Base-by-base conservation (phyloP, 2,113 vertebrate species). In the Callithrix jacchus region DNA sequence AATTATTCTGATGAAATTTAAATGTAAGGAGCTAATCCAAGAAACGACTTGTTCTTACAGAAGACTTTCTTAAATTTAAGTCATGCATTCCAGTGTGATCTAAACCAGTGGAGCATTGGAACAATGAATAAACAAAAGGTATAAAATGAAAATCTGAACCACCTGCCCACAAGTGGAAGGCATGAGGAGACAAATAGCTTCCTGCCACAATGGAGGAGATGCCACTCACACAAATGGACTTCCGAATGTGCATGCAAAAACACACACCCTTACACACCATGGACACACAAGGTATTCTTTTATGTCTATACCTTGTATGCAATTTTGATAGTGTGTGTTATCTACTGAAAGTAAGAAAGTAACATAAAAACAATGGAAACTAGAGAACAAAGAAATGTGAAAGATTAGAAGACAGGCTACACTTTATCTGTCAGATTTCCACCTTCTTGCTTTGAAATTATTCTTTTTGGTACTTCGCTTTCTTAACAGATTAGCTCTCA, bases 401-500 rank as follows among this genome's bases (percentile, higher is more conserved):
- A 84, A 56, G 2, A 89, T 54, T 61, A 61, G 16, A 82, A 95
- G 20, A 21, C 68, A 80, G n/a, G 16, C 54, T 94, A 35, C 40
- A 42, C 86, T 91, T 89, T 89, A 17, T 40, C 30, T 94, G 12
- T 96, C 27, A 45, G 87, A 86, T 66, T 79, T 16, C 27, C 5
- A 73, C 25, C 94, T 97, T 87, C 61, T 93, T 93, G 82, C 97
- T 95, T 16, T 85, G 6, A 81, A 80, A 2, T 84, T 94, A 10
- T 96, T 93, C 89, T 98, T 97, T 92, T n/a, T 94, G 81, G 91
- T 95, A 84, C 73, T 92, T 97, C 71, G 91, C 70, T 96, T 95
- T 97, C 92, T 96, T 98, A 89, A 86, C 87, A 86, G 95, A 97
- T 97, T 95, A 95, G 66, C 92, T 98, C 90, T 97, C 92, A 98